Base-by-base conservation (phyloP, 2,888 invertebrate genomes). In the Glaucopsyche alexis region DNA sequence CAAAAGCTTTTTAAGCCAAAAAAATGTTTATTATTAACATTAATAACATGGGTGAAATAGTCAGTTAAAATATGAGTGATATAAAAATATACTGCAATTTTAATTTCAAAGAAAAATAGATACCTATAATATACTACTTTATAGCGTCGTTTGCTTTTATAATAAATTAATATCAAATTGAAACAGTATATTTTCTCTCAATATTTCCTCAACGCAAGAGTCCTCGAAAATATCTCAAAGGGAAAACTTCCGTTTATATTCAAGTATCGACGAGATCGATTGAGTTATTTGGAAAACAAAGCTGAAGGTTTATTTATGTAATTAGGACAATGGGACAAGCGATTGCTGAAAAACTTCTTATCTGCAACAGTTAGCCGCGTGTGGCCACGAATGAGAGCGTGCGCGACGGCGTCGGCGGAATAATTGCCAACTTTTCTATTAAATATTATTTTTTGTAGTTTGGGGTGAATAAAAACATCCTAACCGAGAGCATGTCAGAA, bases 311-410 rank as follows among this genome's bases (percentile, higher is more conserved):
- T 76, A 75, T 75, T 76, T 74, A 77, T 78, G 74, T 78, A 77
- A 79, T 78, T 79, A 79, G 76, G 71, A 76, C 77, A 78, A 76
- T 75, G 77, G 70, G 72, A 74, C 74, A 76, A 72, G 77, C 78
- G 77, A 79, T 77, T 73, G 76, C 75, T 72, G 75, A 49, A 69
- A 49, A 69, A 47, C 47, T 69, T 78, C 77, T 77, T 79, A 78
- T 78, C 78, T 78, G 52, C 1, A 74, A 52, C 74, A 78, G 77
- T 77, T 79, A 79, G 13, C 9, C 19, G 29, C 29, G 6, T 7
- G 29, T 60, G 60, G 60, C 29, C 60, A 60, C 29, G 60, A 60
- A 2, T 13, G 13, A 11, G 19, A 55, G 19, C 16, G 55, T 19
- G 55, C 11, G 29, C 60, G 60, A 29, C 38, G 29, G 60, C 13